phyloP scores from a whole-genome alignment of 2,797 vertebrate species.

The Hypotaenidia okinawae region DNA sequence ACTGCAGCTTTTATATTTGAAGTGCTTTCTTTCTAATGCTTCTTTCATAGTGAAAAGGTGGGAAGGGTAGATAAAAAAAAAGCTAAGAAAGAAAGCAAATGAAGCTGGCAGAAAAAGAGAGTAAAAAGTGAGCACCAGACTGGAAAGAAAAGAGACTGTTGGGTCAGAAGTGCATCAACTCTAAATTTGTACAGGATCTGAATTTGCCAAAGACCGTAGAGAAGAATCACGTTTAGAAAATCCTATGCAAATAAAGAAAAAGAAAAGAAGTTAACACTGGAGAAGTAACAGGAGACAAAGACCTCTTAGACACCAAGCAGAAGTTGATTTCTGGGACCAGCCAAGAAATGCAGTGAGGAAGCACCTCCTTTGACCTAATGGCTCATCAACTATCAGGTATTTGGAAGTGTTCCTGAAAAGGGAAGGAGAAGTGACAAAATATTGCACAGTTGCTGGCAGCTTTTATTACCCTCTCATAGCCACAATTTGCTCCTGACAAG shows the following conservation, averaged over 20 bases:
- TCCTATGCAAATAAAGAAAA: background rate
- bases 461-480: background rate
- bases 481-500: background rate
- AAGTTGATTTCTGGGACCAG: background rate
- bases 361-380: background rate
- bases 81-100: background rate
- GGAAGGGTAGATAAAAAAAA: background rate
- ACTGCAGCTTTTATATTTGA: background rate
- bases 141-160: background rate
- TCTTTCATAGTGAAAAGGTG: background rate
- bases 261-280: background rate
- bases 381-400: background rate
- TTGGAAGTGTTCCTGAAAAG: background rate
- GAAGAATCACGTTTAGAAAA: background rate
- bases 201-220: background rate
- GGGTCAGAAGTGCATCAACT: background rate
- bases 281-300: background rate
- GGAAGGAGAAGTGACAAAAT: constrained; percentile 17
- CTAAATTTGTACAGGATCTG: background rate
- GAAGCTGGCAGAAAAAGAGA: background rate
- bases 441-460: background rate
- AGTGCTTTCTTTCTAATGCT: background rate
- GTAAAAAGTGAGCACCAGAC: background rate
- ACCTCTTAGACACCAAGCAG: background rate
- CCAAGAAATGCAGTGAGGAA: background rate